Base-by-base conservation (phyloP, 53 echinoderm and acorn worm species). In the Apostichopus leukothele region DNA sequence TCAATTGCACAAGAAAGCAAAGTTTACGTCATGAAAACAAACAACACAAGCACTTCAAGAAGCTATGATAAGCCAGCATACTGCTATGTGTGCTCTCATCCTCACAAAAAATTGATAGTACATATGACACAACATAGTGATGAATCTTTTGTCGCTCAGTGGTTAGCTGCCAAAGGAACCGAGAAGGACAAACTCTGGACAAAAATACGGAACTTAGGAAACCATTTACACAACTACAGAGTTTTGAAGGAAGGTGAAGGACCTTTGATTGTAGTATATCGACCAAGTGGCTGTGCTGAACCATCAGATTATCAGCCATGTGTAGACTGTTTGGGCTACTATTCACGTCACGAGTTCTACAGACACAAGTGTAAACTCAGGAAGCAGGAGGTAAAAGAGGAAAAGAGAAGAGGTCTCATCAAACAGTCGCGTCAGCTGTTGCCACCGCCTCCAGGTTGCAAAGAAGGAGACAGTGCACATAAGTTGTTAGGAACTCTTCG, bases 241-340 rank as follows among this genome's bases (percentile, higher is more conserved):
- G 93, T 93, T 52, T 76, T 93, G 50, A 67, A 74, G 75, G 74
- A 91, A 79, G 91, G 93, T n/a, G 89, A 91, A 60, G 93, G 93
- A 50, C 14, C 14, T 67, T 53, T 93, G 25, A 91, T 91, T 21
- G 91, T 93, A 12, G 51, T 86, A 5, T 93, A 93, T 60, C 84
- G 93, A 16, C 93, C 93, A 86, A 53, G 22, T 3, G 51, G 67
- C 27, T 52, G 71, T 9, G 91, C 39, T 19, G 26, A 78, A 23
- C 90, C 88, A 14, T 26, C 80, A 23, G 79, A 89, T 74, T 91
- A 91, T 74, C 73, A 84, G 18, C 91, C 93, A 25, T 93, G 93
- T 51, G 22, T 67, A 9, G 89, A 88, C 73, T 93, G 93, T 76
- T 60, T 91, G 39, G 93, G 93, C 1, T 93, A 93, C 55, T 91